Percentiles rank a stretch among this genome's conserved stretches.
Evolutionary conservation across 2,113 vertebrate species (phyloP).

Genomic region (Neogale vison): DNA sequence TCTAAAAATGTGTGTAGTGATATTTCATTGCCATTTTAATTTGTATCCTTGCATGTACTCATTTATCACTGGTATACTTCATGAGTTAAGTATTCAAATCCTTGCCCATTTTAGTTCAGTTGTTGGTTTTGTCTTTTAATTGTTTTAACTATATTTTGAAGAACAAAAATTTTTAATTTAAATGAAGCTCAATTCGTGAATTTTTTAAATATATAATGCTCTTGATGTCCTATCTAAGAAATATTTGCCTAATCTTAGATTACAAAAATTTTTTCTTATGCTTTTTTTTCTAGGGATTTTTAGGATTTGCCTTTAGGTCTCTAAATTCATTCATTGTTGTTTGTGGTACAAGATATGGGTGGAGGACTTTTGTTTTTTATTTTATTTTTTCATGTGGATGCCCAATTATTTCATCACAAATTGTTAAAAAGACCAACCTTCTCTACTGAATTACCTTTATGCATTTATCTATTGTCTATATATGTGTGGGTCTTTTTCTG

Average conservation of each 20-base stretch:
- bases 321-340: neutral
- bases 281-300: constrained; percentile 27
- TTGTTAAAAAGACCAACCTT: neutral
- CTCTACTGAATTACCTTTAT: neutral
- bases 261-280: neutral
- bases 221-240: neutral
- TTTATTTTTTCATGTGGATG: neutral
- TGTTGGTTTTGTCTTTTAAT: neutral
- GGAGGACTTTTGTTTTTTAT: neutral
- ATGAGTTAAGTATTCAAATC: neutral
- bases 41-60: neutral
- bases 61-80: neutral
- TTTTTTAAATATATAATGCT: neutral
- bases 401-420: neutral
- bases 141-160: neutral
- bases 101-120: neutral
- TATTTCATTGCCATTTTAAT: neutral
- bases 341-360: neutral
- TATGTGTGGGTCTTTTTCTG: neutral
- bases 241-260: neutral
- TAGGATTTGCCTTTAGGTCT: neutral
- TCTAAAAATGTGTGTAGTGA: neutral
- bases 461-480: neutral
- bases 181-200: neutral
- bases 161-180: neutral